Percentiles rank a stretch among this genome's conserved stretches.
These are phyloP conservation scores for Chloroclystis v-ata DNA, from an alignment of 2,888 invertebrate genomes.

Conservation along the genomic window DNA sequence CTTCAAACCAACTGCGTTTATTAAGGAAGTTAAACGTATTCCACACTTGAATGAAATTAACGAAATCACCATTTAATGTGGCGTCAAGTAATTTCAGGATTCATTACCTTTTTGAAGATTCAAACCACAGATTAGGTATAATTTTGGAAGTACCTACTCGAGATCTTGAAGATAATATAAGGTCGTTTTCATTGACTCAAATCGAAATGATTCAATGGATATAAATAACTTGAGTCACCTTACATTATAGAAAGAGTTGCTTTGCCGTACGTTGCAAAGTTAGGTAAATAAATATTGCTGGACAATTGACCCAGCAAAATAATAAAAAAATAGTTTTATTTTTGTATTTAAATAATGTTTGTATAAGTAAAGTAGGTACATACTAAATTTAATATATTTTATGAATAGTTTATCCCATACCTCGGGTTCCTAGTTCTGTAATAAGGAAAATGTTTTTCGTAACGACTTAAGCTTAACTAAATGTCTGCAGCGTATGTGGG, in stretches of 20 bases:
- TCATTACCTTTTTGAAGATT: constrained; percentile 27
- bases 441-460: constrained; percentile 11
- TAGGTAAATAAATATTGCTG: too few species aligned
- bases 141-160: constrained; percentile 11
- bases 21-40: constrained; percentile 1
- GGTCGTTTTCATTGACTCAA: constrained; percentile 22
- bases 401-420: too few species aligned
- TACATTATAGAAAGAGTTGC: too few species aligned
- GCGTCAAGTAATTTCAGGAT: constrained; percentile 25
- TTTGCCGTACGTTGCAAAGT: too few species aligned
- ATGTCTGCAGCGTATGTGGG: constrained; percentile 1
- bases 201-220: constrained; percentile 12
- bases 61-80: constrained; percentile 23
- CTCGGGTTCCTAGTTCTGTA: too few species aligned
- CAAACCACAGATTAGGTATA: constrained; percentile 9
- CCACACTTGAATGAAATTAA: constrained; percentile 8
- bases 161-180: constrained; percentile 10
- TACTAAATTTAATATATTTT: too few species aligned
- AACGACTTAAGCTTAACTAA: constrained; percentile 15
- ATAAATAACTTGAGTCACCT: constrained; percentile 14
- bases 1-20: neutral
- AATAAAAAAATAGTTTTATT: too few species aligned
- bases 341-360: too few species aligned
- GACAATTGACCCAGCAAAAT: too few species aligned
- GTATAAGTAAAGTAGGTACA: too few species aligned